phyloP scores from a whole-genome alignment of 1,140 invertebrate genomes.

The Drosophila repletoides region DNA sequence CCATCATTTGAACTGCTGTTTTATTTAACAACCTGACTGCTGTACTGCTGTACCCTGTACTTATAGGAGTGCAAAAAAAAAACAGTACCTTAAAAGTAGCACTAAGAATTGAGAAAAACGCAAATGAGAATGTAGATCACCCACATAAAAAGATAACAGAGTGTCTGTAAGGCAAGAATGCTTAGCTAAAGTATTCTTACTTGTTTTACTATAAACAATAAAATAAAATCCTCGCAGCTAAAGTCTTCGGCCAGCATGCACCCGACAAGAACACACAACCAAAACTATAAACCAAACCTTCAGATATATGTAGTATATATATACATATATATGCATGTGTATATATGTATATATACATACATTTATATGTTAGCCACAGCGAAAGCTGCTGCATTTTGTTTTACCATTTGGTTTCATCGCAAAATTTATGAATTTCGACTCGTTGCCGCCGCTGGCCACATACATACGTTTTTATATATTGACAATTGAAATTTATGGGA shows the following conservation, averaged over 20 bases:
- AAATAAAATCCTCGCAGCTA: conserved; percentile 40
- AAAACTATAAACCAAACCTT: conserved; percentile 60
- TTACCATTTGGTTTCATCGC: conserved; percentile 39
- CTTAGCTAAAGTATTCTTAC: not conserved
- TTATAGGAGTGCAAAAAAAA: too few species aligned
- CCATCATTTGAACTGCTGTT: conserved; percentile 12
- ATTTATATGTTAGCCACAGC: conserved; percentile 23
- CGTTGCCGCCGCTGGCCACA: conserved; percentile 39
- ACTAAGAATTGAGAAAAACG: too few species aligned
- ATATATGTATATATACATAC: conserved; percentile 45
- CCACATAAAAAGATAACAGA: too few species aligned
- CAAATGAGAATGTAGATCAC: too few species aligned
- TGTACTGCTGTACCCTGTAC: conserved; percentile 2
- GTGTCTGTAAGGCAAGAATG: not conserved
- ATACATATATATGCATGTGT: conserved; percentile 5
- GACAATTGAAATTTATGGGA: conserved; percentile 51
- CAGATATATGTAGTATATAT: conserved; percentile 13
- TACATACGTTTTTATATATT: conserved; percentile 54
- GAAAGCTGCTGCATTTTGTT: conserved; percentile 49
- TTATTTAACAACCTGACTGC: conserved; percentile 21
- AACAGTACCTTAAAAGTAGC: not conserved
- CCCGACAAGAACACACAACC: conserved; percentile 30
- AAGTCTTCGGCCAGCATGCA: conserved; percentile 31
- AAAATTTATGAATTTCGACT: conserved; percentile 53
- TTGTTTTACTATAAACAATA: conserved; percentile 37